Evolutionary conservation across 2,113 vertebrate genomes (phyloP), one percentile per base, ranked within the genome.

Genomic region (Periophthalmodon schlosseri): DNA sequence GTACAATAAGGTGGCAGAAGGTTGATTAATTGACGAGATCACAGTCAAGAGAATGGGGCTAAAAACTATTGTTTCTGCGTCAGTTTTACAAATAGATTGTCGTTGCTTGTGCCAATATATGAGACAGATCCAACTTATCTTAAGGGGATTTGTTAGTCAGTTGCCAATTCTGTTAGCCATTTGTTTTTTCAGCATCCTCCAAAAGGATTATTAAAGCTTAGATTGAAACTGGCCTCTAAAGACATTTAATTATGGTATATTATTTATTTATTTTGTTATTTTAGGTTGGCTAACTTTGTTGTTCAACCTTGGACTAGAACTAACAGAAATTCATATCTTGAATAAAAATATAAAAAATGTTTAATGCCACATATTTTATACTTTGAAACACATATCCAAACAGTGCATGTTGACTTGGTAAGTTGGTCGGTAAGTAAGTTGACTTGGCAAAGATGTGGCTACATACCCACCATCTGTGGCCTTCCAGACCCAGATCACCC

Each of bases 381-480:
- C 5, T 5, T 28, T 61, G 58, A 33, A 34, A 34, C 24, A 61
- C 33, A 63, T 61, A 24, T 65, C 10, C 34, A n/a, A 20, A 39
- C 20, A n/a, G 34, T 65, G 20, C 11, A 73, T 68, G 68, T 66
- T 58, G 63, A 79, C 65, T 57, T n/a, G 69, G 74, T 77, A 77
- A 77, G 72, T 56, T 49, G 68, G 77, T 52, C n/a, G n/a, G n/a
- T n/a, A n/a, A n/a, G n/a, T n/a, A n/a, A n/a, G n/a, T n/a, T n/a
- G n/a, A n/a, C n/a, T n/a, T 65, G 84, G 78, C 90, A 69, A 18
- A 72, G 76, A 84, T 54, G 50, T 65, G 69, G 73, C 72, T 74
- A 76, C 47, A 72, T 86, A 69, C 72, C 58, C 36, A 16, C 88
- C 89, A 90, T 89, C 86, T 89, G 75, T 50, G 63, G 65, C 73